Evolutionary conservation across 2,888 invertebrate species (phyloP), one percentile per base, ranked within the genome.

Genomic region (Pharmacophagus antenor): DNA sequence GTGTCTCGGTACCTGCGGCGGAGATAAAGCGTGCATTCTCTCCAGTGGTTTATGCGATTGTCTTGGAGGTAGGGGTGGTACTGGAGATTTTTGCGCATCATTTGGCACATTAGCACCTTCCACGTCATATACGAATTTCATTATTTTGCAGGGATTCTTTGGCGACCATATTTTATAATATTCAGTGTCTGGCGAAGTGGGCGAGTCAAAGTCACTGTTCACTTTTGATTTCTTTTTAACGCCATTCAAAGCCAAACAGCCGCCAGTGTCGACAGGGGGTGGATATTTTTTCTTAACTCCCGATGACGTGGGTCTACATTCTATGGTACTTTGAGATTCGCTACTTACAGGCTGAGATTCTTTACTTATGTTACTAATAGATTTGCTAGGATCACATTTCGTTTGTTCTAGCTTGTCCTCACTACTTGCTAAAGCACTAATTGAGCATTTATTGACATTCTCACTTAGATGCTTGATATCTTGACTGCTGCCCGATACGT

Each of bases 41-140:
- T 96, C 96, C 65, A 97, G 84, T 12, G 96, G 96, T 67, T 94
- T 93, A 80, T 96, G 96, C 31, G 93, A 83, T 52, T 92, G 91
- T 71, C 95, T 91, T 31, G 95, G 95, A 48, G 95, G 95, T 48
- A 95, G 80, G 20, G 94, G 94, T 41, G 95, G 95, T 44, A 94
- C 93, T 20, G 89, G 90, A 5, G 94, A 94, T 60, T 95, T 95
- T 64, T 94, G 92, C 58, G 88, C 84, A 64, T 89, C 90, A 67
- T 81, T 88, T 58, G 83, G 82, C 65, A 86, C 80, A 64, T 79
- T 84, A 53, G 88, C 91, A 67, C 90, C 83, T 69, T 91, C 91
- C n/a, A 85, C 84, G 61, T 91, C 90, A 65, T 91, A 90, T 41
- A 91, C 88, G 63, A 91, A 91, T 72, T 91, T 91, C 91, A 91